Percentiles rank a stretch among this genome's conserved stretches.
Conservation (phyloP, 2,113 vertebrate genomes). For the Phylloscopus trochilus region DNA sequence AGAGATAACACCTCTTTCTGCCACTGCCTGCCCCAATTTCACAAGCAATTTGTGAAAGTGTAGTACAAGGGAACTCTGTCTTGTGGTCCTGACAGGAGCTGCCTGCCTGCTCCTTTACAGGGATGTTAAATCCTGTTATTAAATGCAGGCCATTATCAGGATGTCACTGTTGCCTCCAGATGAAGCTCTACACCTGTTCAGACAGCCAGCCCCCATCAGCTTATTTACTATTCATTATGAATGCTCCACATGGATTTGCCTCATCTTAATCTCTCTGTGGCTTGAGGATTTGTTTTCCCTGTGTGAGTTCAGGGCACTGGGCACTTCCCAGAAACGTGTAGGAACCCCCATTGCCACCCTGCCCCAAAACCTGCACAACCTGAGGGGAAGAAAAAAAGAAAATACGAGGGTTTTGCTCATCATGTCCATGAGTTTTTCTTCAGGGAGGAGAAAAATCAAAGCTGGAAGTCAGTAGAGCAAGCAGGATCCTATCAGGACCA, state of each 20-base stretch:
- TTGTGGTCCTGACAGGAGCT: not conserved
- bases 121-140: not conserved
- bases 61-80: not conserved
- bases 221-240: constrained; percentile 2
- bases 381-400: not conserved
- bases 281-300: not conserved
- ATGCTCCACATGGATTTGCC: not conserved
- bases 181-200: not conserved
- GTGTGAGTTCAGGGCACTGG: not conserved
- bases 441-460: not conserved
- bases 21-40: not conserved
- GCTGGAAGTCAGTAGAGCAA: not conserved
- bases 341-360: not conserved
- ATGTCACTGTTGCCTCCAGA: not conserved
- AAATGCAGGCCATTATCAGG: constrained; percentile 4
- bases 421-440: not conserved
- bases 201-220: not conserved
- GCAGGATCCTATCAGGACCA: not conserved
- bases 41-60: not conserved
- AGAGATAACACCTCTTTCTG: accelerated
- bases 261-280: not conserved
- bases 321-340: not conserved
- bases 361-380: not conserved
- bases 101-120: not conserved
- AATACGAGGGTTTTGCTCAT: not conserved